These are phyloP conservation scores for Pyralis farinalis DNA, from an alignment of 2,888 invertebrate species.

Conservation along the genomic window DNA sequence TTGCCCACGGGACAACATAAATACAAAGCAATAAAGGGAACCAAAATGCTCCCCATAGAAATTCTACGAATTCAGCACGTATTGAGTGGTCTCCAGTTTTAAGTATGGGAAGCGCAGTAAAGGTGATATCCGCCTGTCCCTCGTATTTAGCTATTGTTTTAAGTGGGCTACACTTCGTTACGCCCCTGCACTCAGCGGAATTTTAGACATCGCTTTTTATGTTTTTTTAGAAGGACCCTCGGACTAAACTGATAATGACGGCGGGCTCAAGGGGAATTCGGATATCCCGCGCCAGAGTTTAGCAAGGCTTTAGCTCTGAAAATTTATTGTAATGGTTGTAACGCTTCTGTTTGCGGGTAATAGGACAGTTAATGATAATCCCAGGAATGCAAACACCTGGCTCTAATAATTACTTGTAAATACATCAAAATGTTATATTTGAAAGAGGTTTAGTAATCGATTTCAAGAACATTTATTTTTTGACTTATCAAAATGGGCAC, in stretches of 20 bases:
- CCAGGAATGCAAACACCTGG: conserved; percentile 60
- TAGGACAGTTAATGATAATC: conserved; percentile 58
- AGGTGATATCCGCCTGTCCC: conserved; percentile 61
- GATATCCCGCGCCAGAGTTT: conserved; percentile 37
- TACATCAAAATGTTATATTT: conserved; percentile 4
- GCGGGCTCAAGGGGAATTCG: conserved; percentile 42
- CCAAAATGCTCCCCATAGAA: conserved; percentile 60
- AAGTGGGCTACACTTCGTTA: conserved; percentile 77
- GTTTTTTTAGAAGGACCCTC: conserved; percentile 65
- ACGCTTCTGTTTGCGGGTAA: conserved; percentile 60
- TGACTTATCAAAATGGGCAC: no score
- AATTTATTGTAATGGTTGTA: conserved; percentile 70
- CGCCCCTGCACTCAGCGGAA: conserved; percentile 65
- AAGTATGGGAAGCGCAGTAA: conserved; percentile 57
- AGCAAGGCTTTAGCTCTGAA: conserved; percentile 57
- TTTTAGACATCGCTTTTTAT: conserved; percentile 68
- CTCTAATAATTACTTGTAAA: conserved; percentile 15
- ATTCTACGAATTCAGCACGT: conserved; percentile 73
- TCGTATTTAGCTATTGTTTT: conserved; percentile 78
- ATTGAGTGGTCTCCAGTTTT: conserved; percentile 68
- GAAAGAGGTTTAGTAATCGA: no score
- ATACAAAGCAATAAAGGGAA: conserved; percentile 62
- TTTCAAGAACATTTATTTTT: no score
- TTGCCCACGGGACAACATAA: conserved; percentile 51
- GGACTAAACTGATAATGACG: conserved; percentile 76